Evolutionary conservation across 2,888 invertebrate species (phyloP).

Genomic region (Entomobrya proxima): DNA sequence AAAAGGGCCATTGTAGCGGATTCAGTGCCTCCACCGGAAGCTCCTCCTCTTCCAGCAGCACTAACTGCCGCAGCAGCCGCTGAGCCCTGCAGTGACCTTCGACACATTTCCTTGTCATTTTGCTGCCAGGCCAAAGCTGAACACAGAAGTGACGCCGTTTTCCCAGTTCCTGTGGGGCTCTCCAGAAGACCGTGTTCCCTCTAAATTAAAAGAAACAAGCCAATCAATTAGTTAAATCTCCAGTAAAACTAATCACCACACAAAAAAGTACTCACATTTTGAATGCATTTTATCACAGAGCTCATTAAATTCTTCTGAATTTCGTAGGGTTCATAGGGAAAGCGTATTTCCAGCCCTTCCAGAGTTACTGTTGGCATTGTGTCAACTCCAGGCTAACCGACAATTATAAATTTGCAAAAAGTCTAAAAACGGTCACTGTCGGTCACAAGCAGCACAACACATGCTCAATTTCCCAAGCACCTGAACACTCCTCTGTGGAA

Average conservation of each 20-base stretch:
- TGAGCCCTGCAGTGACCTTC: constrained; percentile 77
- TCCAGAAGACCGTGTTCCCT: constrained; percentile 90
- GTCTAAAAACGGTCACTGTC: too few relatives aligned
- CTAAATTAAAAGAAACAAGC: too few relatives aligned
- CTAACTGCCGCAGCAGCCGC: constrained; percentile 76
- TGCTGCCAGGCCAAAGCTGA: constrained; percentile 95
- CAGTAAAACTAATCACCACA: too few relatives aligned
- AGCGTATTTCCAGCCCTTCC: constrained; percentile 80
- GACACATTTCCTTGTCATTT: constrained; percentile 85
- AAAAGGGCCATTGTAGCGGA: background rate
- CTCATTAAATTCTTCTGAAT: constrained; percentile 94
- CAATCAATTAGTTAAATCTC: too few relatives aligned
- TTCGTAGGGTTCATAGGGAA: constrained; percentile 95
- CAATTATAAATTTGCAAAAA: too few relatives aligned
- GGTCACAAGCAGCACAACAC: too few relatives aligned
- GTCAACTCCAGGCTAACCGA: too few relatives aligned
- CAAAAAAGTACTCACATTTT: constrained; percentile 83
- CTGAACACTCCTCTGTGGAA: too few relatives aligned
- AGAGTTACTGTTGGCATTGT: constrained; percentile 75
- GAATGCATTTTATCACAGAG: constrained; percentile 90
- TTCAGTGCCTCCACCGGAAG: too few relatives aligned
- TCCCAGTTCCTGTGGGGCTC: constrained; percentile 96
- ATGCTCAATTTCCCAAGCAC: too few relatives aligned
- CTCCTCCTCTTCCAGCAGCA: constrained; percentile 23
- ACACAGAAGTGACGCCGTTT: constrained; percentile 95